These are phyloP conservation scores for Gasteruption jaculator DNA, from an alignment of 2,888 invertebrate species.

Conservation along the genomic window DNA sequence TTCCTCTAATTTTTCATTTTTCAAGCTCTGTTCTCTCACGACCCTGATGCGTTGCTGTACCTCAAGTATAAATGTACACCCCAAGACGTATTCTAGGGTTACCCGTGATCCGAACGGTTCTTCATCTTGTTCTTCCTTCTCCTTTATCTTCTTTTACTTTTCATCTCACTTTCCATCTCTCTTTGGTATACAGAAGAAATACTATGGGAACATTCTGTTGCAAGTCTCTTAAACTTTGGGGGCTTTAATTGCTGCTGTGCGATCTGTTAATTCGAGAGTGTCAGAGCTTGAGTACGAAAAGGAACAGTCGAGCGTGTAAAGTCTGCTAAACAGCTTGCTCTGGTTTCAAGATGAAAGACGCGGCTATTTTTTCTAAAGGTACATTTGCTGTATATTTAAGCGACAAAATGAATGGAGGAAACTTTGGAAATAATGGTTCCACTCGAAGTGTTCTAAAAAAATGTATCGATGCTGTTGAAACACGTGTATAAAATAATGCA, in stretches of 20 bases:
- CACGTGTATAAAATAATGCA: no score
- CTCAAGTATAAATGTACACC: no score
- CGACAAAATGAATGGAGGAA: not conserved
- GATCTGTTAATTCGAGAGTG: constrained; percentile 47
- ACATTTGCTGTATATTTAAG: not conserved
- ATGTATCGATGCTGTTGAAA: no score
- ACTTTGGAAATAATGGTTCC: not conserved
- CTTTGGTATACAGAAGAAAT: not conserved
- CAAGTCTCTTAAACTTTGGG: constrained; percentile 25
- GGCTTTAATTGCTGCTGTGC: constrained; percentile 45
- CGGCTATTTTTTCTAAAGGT: no score
- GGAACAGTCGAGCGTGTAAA: not conserved
- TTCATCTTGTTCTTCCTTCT: constrained; percentile 14
- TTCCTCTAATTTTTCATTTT: constrained; percentile 20
- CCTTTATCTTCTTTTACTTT: constrained; percentile 22
- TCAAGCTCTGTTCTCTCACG: constrained; percentile 32
- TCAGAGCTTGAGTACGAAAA: constrained; percentile 38
- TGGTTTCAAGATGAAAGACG: no score
- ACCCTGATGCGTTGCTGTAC: no score
- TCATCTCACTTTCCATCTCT: constrained; percentile 3
- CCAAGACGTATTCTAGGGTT: no score
- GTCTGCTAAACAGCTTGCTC: no score
- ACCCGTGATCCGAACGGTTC: no score
- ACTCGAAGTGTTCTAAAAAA: no score
- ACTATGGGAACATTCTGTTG: constrained; percentile 3